These are phyloP conservation scores for Salarias fasciatus DNA, from an alignment of 2,797 vertebrate genomes.

Conservation along the genomic window DNA sequence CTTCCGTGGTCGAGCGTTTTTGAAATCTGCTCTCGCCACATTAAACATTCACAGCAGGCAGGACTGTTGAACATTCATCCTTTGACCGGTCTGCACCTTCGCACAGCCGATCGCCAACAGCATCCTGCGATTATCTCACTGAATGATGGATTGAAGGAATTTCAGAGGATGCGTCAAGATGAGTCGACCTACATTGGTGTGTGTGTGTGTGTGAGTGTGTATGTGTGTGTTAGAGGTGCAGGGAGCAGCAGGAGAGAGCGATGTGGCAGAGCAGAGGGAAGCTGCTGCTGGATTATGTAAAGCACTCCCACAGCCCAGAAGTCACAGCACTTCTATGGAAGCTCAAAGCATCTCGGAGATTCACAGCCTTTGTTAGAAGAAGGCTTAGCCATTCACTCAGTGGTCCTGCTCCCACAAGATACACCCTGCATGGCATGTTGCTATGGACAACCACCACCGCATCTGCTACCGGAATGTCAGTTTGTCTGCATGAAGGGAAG, in stretches of 20 bases:
- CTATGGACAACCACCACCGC: slow-evolving; percentile 74
- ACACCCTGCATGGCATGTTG: slow-evolving; percentile 75
- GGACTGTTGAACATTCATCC: slow-evolving; percentile 41
- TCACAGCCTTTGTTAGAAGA: slow-evolving; percentile 75
- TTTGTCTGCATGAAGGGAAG: slow-evolving; percentile 63
- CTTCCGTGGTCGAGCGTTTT: slow-evolving; percentile 3
- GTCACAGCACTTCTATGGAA: slow-evolving; percentile 72
- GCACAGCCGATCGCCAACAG: slow-evolving; percentile 15
- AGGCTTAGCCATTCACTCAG: slow-evolving; percentile 77
- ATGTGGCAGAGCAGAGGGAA: slow-evolving; percentile 66
- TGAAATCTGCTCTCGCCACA: slow-evolving; percentile 11
- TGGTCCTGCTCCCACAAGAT: slow-evolving; percentile 79
- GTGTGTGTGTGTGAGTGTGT: slow-evolving; percentile 54
- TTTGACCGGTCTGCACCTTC: slow-evolving; percentile 34
- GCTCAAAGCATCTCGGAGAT: slow-evolving; percentile 77
- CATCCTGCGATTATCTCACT: slow-evolving; percentile 47
- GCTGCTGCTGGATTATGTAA: slow-evolving; percentile 79
- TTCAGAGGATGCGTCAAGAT: slow-evolving; percentile 55
- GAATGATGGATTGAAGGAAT: slow-evolving; percentile 63
- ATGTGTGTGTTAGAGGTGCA: slow-evolving; percentile 58
- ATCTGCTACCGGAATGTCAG: slow-evolving; percentile 74
- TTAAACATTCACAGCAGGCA: slow-evolving; percentile 14
- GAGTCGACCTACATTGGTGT: slow-evolving; percentile 65
- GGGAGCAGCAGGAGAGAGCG: slow-evolving; percentile 61
- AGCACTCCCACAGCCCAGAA: slow-evolving; percentile 78